These are phyloP conservation scores for Drosophila diplacantha DNA, from an alignment of 2,888 invertebrate species.

Conservation along the genomic window DNA sequence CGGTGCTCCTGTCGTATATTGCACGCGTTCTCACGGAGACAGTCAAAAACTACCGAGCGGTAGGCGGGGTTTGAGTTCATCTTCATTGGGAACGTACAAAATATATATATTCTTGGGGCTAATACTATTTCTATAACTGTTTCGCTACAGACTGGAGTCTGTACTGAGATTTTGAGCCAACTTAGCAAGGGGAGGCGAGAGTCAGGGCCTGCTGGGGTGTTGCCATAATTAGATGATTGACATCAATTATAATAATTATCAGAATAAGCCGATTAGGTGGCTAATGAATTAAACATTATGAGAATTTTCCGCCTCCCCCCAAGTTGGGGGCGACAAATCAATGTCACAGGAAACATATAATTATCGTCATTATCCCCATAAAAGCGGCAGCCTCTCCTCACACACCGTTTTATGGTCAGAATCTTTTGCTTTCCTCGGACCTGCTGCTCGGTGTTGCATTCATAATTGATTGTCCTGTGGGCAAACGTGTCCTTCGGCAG, in stretches of 20 bases:
- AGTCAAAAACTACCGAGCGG: slow-evolving; percentile 30
- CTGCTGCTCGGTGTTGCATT: slow-evolving; percentile 45
- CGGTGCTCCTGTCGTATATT: slow-evolving; percentile 45
- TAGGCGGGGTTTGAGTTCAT: background rate
- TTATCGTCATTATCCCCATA: slow-evolving; percentile 34
- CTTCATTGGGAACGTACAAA: slow-evolving; percentile 40
- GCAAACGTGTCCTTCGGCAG: slow-evolving; percentile 36
- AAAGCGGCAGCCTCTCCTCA: slow-evolving; percentile 1
- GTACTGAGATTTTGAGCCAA: background rate
- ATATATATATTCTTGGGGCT: background rate
- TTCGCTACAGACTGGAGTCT: background rate
- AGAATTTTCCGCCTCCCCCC: background rate
- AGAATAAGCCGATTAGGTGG: slow-evolving; percentile 52
- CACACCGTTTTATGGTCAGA: slow-evolving; percentile 11
- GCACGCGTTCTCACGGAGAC: slow-evolving; percentile 47
- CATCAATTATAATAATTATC: slow-evolving; percentile 38
- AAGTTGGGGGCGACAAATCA: slow-evolving; percentile 38
- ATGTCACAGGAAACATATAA: slow-evolving; percentile 45
- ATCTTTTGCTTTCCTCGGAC: background rate
- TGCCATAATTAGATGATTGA: slow-evolving; percentile 24
- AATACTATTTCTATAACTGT: background rate
- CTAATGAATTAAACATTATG: slow-evolving; percentile 37
- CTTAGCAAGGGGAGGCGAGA: background rate
- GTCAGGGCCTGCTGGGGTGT: slow-evolving; percentile 14
- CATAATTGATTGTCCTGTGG: slow-evolving; percentile 66